These are phyloP conservation scores for Bungarus multicinctus DNA, from an alignment of 2,113 vertebrate genomes.

Conservation along the genomic window DNA sequence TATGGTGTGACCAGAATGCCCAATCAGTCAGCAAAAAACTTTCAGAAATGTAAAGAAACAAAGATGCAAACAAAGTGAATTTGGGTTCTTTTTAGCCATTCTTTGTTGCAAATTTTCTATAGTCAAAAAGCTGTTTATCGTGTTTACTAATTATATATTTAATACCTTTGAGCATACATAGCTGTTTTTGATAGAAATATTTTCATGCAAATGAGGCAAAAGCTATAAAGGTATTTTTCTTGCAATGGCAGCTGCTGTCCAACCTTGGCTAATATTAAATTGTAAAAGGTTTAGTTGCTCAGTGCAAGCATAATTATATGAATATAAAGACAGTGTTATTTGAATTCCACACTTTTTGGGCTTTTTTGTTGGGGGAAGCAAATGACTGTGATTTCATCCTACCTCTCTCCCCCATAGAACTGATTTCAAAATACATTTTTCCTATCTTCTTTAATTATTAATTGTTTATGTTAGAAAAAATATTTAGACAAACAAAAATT, in stretches of 20 bases:
- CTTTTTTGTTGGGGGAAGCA: too few species aligned
- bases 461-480: not conserved
- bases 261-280: not conserved
- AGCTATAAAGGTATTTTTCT: not conserved
- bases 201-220: not conserved
- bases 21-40: not conserved
- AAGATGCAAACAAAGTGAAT: not conserved
- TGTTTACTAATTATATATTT: not conserved
- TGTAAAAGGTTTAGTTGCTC: not conserved
- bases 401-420: not conserved
- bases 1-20: too few species aligned
- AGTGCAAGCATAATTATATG: not conserved
- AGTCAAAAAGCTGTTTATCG: not conserved
- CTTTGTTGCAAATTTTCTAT: not conserved
- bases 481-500: not conserved
- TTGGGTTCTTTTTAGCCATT: not conserved
- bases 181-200: not conserved
- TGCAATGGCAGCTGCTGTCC: not conserved
- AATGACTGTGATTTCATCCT: too few species aligned
- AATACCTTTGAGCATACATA: not conserved
- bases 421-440: not conserved
- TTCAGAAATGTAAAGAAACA: not conserved
- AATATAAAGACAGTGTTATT: not conserved
- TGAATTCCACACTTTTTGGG: too few species aligned
- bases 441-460: not conserved